phyloP scores from a whole-genome alignment of 2,888 invertebrate genomes.

The Malachius bipustulatus region DNA sequence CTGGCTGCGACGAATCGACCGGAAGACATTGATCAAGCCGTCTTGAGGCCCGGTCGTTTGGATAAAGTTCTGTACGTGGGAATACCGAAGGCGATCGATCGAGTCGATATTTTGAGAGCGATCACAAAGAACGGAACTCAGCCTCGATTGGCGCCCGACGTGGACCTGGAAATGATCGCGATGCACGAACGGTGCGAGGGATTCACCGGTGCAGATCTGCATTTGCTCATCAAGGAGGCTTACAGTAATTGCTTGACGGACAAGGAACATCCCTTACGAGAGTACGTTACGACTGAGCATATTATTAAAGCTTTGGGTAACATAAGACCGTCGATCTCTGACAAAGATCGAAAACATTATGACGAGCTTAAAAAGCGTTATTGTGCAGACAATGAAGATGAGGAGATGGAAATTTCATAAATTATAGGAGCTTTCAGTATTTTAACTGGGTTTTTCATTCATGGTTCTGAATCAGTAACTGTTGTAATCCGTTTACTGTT shows the following conservation, averaged over 20 bases:
- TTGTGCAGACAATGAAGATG: no score
- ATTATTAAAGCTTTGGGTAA: conserved; percentile 65
- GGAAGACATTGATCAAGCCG: conserved; percentile 93
- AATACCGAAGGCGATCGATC: conserved; percentile 65
- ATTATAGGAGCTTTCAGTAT: no score
- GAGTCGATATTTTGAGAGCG: conserved; percentile 78
- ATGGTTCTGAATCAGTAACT: no score
- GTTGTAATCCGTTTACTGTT: no score
- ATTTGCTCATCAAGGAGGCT: conserved; percentile 80
- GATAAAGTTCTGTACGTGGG: conserved; percentile 87
- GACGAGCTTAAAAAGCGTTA: no score
- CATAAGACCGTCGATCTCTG: conserved; percentile 84
- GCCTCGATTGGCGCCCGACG: conserved; percentile 64
- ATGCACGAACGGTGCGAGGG: conserved; percentile 55
- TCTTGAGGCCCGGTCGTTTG: conserved; percentile 76
- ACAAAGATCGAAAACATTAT: no score
- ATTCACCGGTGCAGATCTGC: conserved; percentile 90
- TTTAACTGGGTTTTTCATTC: no score
- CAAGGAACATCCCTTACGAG: conserved; percentile 68
- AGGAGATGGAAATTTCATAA: no score
- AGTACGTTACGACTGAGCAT: conserved; percentile 59
- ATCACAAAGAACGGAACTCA: conserved; percentile 79
- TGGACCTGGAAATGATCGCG: conserved; percentile 61
- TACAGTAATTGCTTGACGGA: conserved; percentile 46
- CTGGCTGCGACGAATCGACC: conserved; percentile 95